Percentiles rank a stretch among this genome's conserved stretches.
Conservation (phyloP, 2,113 vertebrate species). For the Albula glossodonta region DNA sequence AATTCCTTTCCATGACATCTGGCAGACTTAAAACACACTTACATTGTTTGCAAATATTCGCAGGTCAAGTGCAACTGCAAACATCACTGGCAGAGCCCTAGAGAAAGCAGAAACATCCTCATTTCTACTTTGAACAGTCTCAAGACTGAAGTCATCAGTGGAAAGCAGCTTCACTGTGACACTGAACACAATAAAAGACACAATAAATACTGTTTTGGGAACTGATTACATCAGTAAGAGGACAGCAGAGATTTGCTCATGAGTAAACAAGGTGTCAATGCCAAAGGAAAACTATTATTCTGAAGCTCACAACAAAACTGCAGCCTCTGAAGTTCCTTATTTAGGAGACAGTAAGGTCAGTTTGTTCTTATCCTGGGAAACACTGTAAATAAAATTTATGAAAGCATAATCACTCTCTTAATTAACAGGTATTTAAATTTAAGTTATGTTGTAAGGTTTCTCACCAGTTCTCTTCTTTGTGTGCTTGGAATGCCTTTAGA, state of each 20-base stretch:
- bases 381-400: too few species aligned
- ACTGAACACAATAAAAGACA: not conserved
- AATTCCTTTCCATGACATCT: too few species aligned
- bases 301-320: too few species aligned
- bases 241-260: too few species aligned
- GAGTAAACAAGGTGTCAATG: too few species aligned
- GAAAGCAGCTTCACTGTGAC: not conserved
- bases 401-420: not conserved
- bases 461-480: slow-evolving; percentile 99
- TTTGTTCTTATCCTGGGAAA: too few species aligned
- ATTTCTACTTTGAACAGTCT: not conserved
- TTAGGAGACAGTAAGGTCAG: too few species aligned
- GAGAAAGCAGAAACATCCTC: slow-evolving; percentile 28
- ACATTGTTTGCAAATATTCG: slow-evolving; percentile 95
- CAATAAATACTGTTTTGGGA: too few species aligned
- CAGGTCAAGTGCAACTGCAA: slow-evolving; percentile 89
- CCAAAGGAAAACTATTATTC: too few species aligned
- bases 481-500: slow-evolving; percentile 89
- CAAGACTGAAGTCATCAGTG: not conserved
- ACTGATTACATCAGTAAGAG: too few species aligned
- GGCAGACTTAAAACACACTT: slow-evolving; percentile 54
- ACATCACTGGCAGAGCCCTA: slow-evolving; percentile 95
- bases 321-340: too few species aligned
- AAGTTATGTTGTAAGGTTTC: slow-evolving; percentile 39
- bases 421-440: not conserved